Evolutionary conservation across 2,113 vertebrate genomes (phyloP), one percentile per base, ranked within the genome.

Genomic region (Coreoperca whiteheadi): DNA sequence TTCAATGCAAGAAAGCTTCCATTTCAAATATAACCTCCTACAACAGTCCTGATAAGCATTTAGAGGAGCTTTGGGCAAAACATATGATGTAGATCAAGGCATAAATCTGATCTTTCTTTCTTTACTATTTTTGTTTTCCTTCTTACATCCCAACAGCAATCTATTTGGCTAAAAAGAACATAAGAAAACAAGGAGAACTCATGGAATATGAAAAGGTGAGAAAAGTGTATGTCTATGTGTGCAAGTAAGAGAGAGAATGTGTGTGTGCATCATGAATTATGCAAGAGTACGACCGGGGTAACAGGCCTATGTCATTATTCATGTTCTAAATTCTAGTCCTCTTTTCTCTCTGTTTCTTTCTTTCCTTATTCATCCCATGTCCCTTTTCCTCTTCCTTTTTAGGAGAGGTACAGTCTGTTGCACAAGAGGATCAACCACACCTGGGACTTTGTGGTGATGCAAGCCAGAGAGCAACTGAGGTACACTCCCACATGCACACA

Each of bases 391-490:
- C 14, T 6, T 28, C 1, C 57, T 56, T 67, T 43, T 77, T 83
- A 99, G 98, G 96, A 97, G 65, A 95, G 94, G 81, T 98, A 98
- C 89, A 96, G 96, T 87, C 87, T 94, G 79, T 91, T 99, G 88
- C 96, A 97, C 94, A 97, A 97, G 94, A 95, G 95, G 79, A 98
- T 99, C 88, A 97, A 95, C 91, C 97, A 99, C 91, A 95, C 94
- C 0, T 99, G 98, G 98, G 98, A 99, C 92, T 97, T 99, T 63
- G 97, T 99, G 75, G 96, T 98, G 92, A 98, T 96, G 97, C 98
- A 99, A 91, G 98, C 98, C 0, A 95, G 97, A 82, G 98, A 99
- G 84, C 98, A 99, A 90, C 96, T 99, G 54, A 96, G 97, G 98
- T 99, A 69, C 34, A 69, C 30, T 7, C 37, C 3, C 32, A 37